Percentiles rank a stretch among this genome's conserved stretches.
Conservation (phyloP, 2,113 vertebrate species). For the Laterallus jamaicensis region DNA sequence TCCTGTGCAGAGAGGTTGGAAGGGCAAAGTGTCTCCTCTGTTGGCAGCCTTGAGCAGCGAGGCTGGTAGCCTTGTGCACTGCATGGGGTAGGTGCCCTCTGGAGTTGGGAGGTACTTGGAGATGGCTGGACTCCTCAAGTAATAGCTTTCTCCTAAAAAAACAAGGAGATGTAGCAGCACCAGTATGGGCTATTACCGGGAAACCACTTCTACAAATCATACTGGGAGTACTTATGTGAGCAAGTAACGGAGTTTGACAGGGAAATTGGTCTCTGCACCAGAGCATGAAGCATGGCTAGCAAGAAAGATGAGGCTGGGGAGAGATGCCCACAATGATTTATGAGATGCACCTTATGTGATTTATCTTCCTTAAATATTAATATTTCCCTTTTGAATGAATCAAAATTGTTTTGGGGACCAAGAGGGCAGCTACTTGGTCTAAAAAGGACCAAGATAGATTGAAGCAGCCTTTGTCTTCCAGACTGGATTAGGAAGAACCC, state of each 20-base stretch:
- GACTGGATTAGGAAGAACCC: background rate
- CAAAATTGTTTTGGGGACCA: background rate
- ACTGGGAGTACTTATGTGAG: background rate
- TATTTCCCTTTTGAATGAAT: background rate
- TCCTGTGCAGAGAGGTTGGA: background rate
- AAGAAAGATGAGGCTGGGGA: background rate
- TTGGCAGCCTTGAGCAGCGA: background rate
- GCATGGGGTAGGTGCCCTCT: background rate
- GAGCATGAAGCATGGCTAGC: background rate
- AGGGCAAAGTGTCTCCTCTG: rapidly evolving
- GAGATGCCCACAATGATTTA: background rate
- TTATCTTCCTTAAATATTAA: constrained; percentile 49
- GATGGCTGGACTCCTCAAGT: background rate
- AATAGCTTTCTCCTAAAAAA: background rate
- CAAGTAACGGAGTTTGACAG: background rate
- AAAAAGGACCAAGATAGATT: background rate
- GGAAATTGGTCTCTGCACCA: background rate
- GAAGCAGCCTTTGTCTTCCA: background rate
- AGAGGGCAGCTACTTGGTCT: background rate
- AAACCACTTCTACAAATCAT: background rate
- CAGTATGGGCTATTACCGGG: background rate
- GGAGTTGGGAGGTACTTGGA: background rate
- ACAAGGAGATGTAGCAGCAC: background rate
- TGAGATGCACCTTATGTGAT: background rate
- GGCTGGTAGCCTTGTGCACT: background rate